Evolutionary conservation across 2,888 invertebrate genomes (phyloP).

Genomic region (Esperia sulphurella): DNA sequence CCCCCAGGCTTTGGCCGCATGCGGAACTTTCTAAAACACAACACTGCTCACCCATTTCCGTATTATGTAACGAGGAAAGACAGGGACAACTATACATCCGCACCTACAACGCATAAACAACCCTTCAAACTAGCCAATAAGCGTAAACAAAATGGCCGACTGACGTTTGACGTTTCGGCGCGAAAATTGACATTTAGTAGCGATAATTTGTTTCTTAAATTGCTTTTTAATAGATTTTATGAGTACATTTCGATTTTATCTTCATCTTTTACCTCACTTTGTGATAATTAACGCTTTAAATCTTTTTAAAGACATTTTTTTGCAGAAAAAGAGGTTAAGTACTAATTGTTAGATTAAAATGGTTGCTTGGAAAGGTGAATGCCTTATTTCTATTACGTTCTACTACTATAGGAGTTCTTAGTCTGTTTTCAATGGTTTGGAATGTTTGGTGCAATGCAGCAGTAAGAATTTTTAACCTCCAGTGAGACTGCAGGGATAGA

Average conservation of each 20-base stretch:
- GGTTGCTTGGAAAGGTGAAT: constrained; percentile 10
- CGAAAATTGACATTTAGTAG: constrained; percentile 67
- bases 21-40: constrained; percentile 64
- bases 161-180: constrained; percentile 75
- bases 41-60: constrained; percentile 73
- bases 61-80: constrained; percentile 66
- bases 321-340: too few species aligned
- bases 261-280: background rate
- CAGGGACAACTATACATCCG: constrained; percentile 45
- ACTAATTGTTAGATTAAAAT: too few species aligned
- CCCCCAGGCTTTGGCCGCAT: constrained; percentile 64
- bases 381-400: constrained; percentile 6
- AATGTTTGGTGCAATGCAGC: constrained; percentile 51
- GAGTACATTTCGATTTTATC: constrained; percentile 42
- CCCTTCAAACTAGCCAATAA: constrained; percentile 58
- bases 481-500: constrained; percentile 16
- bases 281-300: background rate
- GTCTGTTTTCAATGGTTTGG: constrained; percentile 6
- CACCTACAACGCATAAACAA: constrained; percentile 41
- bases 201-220: constrained; percentile 47
- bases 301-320: background rate
- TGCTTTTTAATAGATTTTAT: constrained; percentile 56
- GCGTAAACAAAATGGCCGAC: constrained; percentile 51
- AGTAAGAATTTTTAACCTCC: constrained; percentile 16
- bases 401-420: constrained; percentile 6